A percentile compares a stretch with the other conserved stretches of the same genome.
Evolutionary conservation across 2,888 invertebrate genomes (phyloP).

Genomic region (Petrolisthes manimaculis): DNA sequence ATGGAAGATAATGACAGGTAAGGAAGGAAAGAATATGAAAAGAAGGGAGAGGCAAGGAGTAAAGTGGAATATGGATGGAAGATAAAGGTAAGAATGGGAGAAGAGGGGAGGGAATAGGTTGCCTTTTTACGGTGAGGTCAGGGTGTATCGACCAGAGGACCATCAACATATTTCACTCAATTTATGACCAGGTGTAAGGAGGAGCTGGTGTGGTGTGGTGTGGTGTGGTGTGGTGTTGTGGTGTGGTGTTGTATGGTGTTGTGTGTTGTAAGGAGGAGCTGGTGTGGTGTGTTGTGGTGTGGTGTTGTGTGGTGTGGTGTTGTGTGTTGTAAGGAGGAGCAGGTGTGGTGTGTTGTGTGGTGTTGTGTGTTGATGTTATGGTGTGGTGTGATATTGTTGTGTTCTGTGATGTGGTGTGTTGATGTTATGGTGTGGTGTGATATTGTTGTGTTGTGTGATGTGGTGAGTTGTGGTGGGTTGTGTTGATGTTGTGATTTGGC

Average conservation of each 20-base stretch:
- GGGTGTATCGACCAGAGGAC: slow-evolving; percentile 34
- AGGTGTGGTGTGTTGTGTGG: not conserved
- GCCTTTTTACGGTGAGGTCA: slow-evolving; percentile 12
- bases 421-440: not conserved
- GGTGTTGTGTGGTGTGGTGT: not conserved
- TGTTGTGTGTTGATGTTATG: not conserved
- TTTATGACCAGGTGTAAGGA: slow-evolving; percentile 28
- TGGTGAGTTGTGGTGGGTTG: not conserved
- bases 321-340: not conserved
- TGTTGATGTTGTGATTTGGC: not conserved
- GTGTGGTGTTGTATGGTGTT: not conserved
- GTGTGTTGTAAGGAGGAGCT: not conserved
- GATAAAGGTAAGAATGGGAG: not conserved
- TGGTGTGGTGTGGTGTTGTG: not conserved
- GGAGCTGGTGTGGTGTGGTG: not conserved
- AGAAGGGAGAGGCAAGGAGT: not conserved
- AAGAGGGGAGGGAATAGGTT: not conserved
- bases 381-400: not conserved
- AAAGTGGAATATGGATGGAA: not conserved
- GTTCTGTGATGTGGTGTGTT: not conserved
- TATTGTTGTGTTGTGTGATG: not conserved
- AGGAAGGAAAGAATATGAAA: too few relatives aligned
- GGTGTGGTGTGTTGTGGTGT: slow-evolving; percentile 4
- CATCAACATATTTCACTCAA: slow-evolving; percentile 12
- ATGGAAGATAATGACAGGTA: not conserved